Evolutionary conservation across 2,888 invertebrate genomes (phyloP), one percentile per base, ranked within the genome.

Genomic region (Notodonta ziczac): DNA sequence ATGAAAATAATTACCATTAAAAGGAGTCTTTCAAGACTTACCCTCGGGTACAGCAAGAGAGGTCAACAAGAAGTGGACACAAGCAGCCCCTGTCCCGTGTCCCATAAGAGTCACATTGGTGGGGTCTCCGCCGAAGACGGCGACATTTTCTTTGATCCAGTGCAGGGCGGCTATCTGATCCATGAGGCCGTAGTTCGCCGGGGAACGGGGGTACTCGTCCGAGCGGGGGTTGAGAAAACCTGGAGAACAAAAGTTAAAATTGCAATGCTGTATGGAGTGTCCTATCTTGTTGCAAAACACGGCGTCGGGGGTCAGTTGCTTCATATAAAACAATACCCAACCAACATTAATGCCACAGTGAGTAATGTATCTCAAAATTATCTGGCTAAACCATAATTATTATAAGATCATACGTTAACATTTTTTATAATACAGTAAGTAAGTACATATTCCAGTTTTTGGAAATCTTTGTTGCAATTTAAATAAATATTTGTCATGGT

Each of bases 101-200:
- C 99, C 99, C 85, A 98, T 96, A 24, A 99, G 94, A 1, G 99
- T 99, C 62, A 99, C 98, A 81, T 98, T 97, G 50, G 96, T 96
- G 0, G 98, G 96, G 89, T 99, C 99, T 0, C 99, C 99, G 6
- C 98, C 98, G 85, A 99, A 99, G 59, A 97, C 96, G 0, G 96
- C 98, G 58, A 99, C 98, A 89, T 99, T 99, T 88, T 98, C 98
- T 83, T 98, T 97, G 66, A 99, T 96, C 99, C 99, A 99, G 84
- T 98, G 98, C 68, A 99, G 93, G 0, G 98, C 98, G 0, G 98
- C 98, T 77, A 98, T 97, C 91, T 98, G 98, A 91, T 99, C 99
- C 97, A 99, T 98, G 62, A 99, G 96, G n/a, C 99, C 99, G 89
- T 98, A 99, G 94, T 99, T 99, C 56, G 98, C 97, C 51, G 98